Evolutionary conservation across 2,797 vertebrate species (phyloP).

Genomic region (Tangara arthus): DNA sequence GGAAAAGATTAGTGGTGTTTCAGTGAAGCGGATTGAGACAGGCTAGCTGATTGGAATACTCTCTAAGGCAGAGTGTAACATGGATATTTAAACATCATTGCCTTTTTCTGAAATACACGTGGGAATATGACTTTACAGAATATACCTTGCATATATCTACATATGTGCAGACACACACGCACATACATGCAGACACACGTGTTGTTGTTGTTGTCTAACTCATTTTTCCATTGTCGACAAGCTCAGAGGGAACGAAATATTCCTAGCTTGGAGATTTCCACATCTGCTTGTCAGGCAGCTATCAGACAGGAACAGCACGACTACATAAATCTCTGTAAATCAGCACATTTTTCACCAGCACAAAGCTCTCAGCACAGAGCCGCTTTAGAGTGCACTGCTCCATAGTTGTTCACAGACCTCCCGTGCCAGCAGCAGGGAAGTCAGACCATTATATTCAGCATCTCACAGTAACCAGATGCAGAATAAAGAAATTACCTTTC

Average conservation of each 20-base stretch:
- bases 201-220: background rate
- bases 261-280: background rate
- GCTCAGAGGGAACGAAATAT: background rate
- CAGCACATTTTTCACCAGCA: slow-evolving; percentile 22
- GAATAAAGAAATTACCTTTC: slow-evolving; percentile 12
- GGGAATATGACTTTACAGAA: background rate
- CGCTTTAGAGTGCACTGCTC: background rate
- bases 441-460: background rate
- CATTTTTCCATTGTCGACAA: background rate
- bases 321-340: slow-evolving; percentile 34
- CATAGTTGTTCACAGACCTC: background rate
- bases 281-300: slow-evolving; percentile 10
- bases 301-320: background rate
- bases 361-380: background rate
- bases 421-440: background rate
- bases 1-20: background rate
- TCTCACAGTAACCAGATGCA: slow-evolving; percentile 7
- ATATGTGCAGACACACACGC: fast-evolving
- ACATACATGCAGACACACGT: background rate
- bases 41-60: background rate
- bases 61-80: background rate
- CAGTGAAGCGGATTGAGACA: background rate
- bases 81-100: background rate
- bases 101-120: background rate
- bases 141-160: background rate